Evolutionary conservation across 2,797 vertebrate genomes (phyloP).

Genomic region (Alcedo atthis): DNA sequence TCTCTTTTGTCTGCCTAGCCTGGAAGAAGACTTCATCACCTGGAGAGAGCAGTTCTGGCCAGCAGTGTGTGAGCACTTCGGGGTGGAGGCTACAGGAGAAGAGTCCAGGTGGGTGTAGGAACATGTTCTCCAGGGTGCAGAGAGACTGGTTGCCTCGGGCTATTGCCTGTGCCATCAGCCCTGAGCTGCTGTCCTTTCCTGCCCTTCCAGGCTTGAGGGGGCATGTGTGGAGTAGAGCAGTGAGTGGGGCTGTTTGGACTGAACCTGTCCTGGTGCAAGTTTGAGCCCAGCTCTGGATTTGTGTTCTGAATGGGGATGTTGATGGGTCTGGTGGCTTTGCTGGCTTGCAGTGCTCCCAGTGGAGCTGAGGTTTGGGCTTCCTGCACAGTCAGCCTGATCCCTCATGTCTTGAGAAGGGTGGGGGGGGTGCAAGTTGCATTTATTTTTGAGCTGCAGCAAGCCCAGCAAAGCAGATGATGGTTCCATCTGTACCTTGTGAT

Average conservation of each 20-base stretch:
- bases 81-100: conserved; percentile 94
- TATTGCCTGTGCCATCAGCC: neutral
- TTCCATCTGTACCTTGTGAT: neutral
- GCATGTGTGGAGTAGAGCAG: accelerated
- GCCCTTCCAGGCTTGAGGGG: neutral
- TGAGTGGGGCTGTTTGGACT: neutral
- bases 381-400: neutral
- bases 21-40: conserved; percentile 97
- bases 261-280: neutral
- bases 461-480: neutral
- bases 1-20: conserved; percentile 69
- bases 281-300: neutral
- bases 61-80: conserved; percentile 94
- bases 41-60: conserved; percentile 99
- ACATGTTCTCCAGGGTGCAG: neutral
- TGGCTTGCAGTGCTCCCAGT: neutral
- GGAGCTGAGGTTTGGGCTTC: neutral
- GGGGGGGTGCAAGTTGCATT: neutral
- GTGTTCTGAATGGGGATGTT: neutral
- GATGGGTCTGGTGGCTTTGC: neutral
- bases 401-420: accelerated
- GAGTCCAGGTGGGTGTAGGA: conserved; percentile 88
- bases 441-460: neutral
- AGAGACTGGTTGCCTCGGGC: neutral
- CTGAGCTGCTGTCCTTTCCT: neutral